Evolutionary conservation across 2,888 invertebrate genomes (phyloP).

Genomic region (Pseudanteris insignis): DNA sequence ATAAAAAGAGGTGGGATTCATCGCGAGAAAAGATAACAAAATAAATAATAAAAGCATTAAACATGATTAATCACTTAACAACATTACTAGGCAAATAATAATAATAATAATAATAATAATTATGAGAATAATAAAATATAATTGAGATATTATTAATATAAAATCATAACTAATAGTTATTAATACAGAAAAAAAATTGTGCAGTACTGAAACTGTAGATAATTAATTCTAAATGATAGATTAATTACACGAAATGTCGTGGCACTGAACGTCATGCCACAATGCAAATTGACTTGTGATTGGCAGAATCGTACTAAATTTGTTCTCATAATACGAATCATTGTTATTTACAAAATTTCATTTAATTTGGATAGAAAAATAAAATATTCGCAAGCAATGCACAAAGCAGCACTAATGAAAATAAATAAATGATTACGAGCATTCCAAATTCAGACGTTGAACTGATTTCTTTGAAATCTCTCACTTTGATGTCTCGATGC

Average conservation of each 20-base stretch:
- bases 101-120: conserved; percentile 54
- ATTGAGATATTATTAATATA: conserved; percentile 54
- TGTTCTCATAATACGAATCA: too few relatives aligned
- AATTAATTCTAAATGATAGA: conserved; percentile 55
- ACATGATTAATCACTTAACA: conserved; percentile 66
- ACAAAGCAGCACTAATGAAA: conserved; percentile 35
- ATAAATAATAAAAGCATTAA: conserved; percentile 67
- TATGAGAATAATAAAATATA: conserved; percentile 55
- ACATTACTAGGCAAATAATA: conserved; percentile 62
- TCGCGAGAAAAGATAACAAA: conserved; percentile 63
- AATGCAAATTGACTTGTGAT: conserved; percentile 9
- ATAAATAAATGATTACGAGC: conserved; percentile 30
- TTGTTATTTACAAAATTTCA: too few relatives aligned
- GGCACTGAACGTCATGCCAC: conserved; percentile 46
- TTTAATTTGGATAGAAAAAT: neutral
- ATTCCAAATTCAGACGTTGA: conserved; percentile 33
- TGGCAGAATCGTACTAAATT: too few relatives aligned
- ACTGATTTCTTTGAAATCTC: conserved; percentile 46
- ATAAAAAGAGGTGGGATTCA: conserved; percentile 38
- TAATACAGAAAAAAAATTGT: too few relatives aligned
- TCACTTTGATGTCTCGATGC: conserved; percentile 54
- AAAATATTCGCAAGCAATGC: conserved; percentile 2
- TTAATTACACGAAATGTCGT: conserved; percentile 60
- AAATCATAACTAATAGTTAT: conserved; percentile 50
- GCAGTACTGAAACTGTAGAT: too few relatives aligned